Evolutionary conservation across 2,888 invertebrate species (phyloP), one percentile per base, ranked within the genome.

Genomic region (Amiota mariae): DNA sequence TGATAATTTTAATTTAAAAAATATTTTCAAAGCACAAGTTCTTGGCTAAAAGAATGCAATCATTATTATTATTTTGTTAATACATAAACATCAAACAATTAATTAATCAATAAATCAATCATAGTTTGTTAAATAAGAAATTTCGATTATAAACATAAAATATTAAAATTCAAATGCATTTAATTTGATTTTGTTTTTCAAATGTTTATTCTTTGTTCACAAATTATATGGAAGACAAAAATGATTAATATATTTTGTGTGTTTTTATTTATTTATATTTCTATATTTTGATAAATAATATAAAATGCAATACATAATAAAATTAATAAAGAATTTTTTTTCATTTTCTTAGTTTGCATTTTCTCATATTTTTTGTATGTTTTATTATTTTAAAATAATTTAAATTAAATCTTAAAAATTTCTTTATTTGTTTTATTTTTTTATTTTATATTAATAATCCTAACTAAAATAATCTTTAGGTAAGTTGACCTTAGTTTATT

Each of bases 41-140:
- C n/a, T 54, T 54, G 54, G 54, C 54, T 13, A 15, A 54, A 54
- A n/a, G 54, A 54, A 54, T 54, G 15, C 54, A 54, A 54, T n/a
- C 13, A n/a, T 66, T 48, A 15, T 9, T 54, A 15, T 54, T 54
- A n/a, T 54, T 54, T 54, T 1, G 6, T 36, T 36, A 36, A 36
- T 36, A 36, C 36, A 36, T 36, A 36, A 36, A 36, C 36, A 36
- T 36, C 4, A 36, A 36, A 6, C 36, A 2, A 36, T 36, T 6
- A 36, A 36, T 36, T 6, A 36, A 36, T 36, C 36, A 36, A 24
- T 24, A n/a, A 20, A 36, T 63, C 24, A 63, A 63, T 24, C 63
- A 63, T 18, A 63, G 8, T 46, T 63, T 36, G 63, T 8, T 24
- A 46, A 36, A 54, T 54, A 54, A 54, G 36, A 24, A 36, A 36